These are phyloP conservation scores for Agonopterix arenella DNA, from an alignment of 2,888 invertebrate genomes.

Conservation along the genomic window DNA sequence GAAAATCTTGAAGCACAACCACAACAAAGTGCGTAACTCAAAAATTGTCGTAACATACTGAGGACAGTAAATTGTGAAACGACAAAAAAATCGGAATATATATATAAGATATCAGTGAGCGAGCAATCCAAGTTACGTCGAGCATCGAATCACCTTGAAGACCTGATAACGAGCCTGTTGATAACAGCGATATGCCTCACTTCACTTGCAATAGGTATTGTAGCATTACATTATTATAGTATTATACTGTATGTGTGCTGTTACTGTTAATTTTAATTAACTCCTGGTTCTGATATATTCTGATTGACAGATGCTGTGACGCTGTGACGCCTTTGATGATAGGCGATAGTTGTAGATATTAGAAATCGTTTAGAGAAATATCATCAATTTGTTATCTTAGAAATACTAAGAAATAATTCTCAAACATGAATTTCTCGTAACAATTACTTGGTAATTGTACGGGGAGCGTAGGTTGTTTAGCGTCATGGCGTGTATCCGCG, in stretches of 20 bases:
- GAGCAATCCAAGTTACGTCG: conserved; percentile 58
- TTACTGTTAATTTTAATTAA: too few relatives aligned
- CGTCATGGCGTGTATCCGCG: conserved; percentile 27
- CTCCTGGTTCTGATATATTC: too few relatives aligned
- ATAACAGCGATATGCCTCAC: conserved; percentile 41
- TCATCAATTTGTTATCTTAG: not conserved
- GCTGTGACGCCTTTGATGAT: too few relatives aligned
- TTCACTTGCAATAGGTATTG: not conserved
- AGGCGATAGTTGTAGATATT: too few relatives aligned
- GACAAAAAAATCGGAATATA: conserved; percentile 26
- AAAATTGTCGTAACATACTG: not conserved
- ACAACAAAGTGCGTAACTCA: too few relatives aligned
- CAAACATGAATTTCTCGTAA: too few relatives aligned
- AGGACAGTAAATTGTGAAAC: conserved; percentile 19
- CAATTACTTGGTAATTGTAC: conserved; percentile 4
- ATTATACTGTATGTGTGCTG: too few relatives aligned
- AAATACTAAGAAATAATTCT: not conserved
- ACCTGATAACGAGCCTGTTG: conserved; percentile 49
- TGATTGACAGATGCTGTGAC: too few relatives aligned
- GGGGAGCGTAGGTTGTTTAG: not conserved
- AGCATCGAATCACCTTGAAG: conserved; percentile 62
- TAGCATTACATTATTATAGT: too few relatives aligned
- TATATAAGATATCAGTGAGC: conserved; percentile 40
- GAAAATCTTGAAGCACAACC: too few relatives aligned
- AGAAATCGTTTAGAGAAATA: not conserved